phyloP scores from a whole-genome alignment of 1,140 invertebrate species.

The Zaprionus africanus region DNA sequence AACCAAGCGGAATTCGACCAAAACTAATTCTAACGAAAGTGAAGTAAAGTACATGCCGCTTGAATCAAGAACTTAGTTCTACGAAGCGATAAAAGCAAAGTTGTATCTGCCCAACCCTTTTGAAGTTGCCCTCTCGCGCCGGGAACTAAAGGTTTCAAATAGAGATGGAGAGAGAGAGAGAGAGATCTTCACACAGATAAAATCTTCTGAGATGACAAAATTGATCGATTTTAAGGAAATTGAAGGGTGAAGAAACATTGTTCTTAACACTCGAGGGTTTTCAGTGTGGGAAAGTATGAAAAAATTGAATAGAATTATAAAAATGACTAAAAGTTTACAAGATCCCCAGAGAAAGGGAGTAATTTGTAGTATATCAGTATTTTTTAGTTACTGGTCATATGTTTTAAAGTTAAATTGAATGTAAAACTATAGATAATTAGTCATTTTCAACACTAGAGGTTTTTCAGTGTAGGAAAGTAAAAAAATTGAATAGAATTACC shows the following conservation, averaged over 20 bases:
- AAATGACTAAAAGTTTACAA: too few species aligned
- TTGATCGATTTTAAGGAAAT: neutral
- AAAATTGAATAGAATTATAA: too few species aligned
- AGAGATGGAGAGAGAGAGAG: neutral
- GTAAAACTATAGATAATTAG: neutral
- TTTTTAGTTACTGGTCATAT: too few species aligned
- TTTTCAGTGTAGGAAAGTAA: too few species aligned
- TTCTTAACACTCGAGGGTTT: too few species aligned
- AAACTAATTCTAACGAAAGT: slow-evolving; percentile 37
- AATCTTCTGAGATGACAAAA: neutral
- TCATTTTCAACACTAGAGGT: too few species aligned
- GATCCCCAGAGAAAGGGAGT: too few species aligned
- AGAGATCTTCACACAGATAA: neutral
- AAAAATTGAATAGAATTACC: too few species aligned
- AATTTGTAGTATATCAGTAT: too few species aligned
- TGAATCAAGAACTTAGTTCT: slow-evolving; percentile 3
- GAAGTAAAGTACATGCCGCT: slow-evolving; percentile 22
- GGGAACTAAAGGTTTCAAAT: neutral
- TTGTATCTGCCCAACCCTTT: neutral
- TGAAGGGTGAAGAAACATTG: too few species aligned
- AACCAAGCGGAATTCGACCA: slow-evolving; percentile 5
- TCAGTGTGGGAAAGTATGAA: too few species aligned
- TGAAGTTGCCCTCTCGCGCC: neutral
- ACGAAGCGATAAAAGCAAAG: slow-evolving; percentile 1
- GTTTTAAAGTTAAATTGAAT: neutral